Evolutionary conservation across 2,113 vertebrate species (phyloP).

Genomic region (Aspidoscelis tigris): DNA sequence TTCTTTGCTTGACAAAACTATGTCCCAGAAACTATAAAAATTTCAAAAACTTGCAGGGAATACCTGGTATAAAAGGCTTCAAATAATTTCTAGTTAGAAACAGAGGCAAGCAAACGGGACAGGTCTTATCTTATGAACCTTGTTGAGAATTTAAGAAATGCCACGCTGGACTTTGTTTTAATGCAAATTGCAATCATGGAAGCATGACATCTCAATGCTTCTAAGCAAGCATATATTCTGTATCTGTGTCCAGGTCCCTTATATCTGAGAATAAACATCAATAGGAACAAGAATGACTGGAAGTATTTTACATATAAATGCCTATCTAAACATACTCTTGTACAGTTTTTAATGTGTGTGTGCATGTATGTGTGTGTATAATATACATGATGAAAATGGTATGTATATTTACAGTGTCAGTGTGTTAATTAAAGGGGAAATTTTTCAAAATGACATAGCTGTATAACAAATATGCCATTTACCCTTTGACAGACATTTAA

Average conservation of each 20-base stretch:
- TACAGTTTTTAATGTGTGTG: conserved; percentile 54
- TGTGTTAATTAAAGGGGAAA: conserved; percentile 2
- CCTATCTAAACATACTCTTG: conserved; percentile 54
- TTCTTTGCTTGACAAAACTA: conserved; percentile 60
- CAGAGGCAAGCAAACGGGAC: conserved; percentile 61
- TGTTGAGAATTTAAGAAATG: conserved; percentile 75
- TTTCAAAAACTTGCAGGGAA: conserved; percentile 59
- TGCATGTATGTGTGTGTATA: neutral
- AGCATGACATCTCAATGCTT: conserved; percentile 77
- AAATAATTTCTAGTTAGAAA: conserved; percentile 68
- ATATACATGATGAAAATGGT: conserved; percentile 40
- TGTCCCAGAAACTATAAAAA: conserved; percentile 49
- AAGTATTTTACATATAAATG: conserved; percentile 53
- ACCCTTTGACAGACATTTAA: conserved; percentile 41
- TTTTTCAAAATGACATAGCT: conserved; percentile 37
- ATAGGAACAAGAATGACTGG: conserved; percentile 69
- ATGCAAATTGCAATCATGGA: conserved; percentile 74
- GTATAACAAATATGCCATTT: conserved; percentile 45
- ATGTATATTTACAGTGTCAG: conserved; percentile 24
- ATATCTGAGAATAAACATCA: conserved; percentile 75
- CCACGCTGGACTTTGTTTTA: conserved; percentile 72
- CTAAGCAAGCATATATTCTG: conserved; percentile 77
- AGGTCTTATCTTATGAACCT: conserved; percentile 72
- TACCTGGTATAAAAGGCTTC: conserved; percentile 60
- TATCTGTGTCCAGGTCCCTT: conserved; percentile 78